Evolutionary conservation across 2,888 invertebrate species (phyloP), one percentile per base, ranked within the genome.

Genomic region (Clunio marinus): DNA sequence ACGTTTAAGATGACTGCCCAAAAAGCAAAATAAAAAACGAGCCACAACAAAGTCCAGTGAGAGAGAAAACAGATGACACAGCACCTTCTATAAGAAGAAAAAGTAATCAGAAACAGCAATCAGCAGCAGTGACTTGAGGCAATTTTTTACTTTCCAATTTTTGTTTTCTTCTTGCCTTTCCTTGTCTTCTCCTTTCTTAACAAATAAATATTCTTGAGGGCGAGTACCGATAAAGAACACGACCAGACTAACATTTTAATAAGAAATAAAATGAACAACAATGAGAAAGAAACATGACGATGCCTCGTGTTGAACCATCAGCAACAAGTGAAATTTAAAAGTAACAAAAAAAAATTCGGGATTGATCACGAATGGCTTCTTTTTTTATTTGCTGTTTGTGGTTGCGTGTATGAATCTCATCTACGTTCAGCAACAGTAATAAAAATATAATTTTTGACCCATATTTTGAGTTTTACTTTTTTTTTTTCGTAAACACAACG

Each of bases 381-480:
- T n/a, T n/a, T n/a, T n/a, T n/a, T n/a, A n/a, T n/a, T 51, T 51
- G 51, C 51, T n/a, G 51, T 51, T 20, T 51, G 5, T 13, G 51
- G 17, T 45, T 45, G 51, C 22, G 51, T 51, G 51, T 22, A 20
- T 2, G 22, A 17, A 51, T 51, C 17, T 51, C 51, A 51, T 51
- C 22, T 51, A 51, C 51, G 10, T 22, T 51, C 22, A 17, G 51
- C 51, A 51, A 22, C 41, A 59, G 35, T 2, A 57, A 25, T 2
- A 20, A 46, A 25, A 13, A 60, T 65, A 65, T 63, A 24, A 65
- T 20, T 27, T n/a, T 66, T 66, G 66, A 66, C 66, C 66, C 55
- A 66, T 66, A 66, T 66, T 35, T 63, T 55, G 45, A 55, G 66
- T 66, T 66, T 66, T 66, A 66, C 66, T 66, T 66, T 66, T 60